phyloP scores from a whole-genome alignment of 2,797 vertebrate species.

The Psittacula derbiana region DNA sequence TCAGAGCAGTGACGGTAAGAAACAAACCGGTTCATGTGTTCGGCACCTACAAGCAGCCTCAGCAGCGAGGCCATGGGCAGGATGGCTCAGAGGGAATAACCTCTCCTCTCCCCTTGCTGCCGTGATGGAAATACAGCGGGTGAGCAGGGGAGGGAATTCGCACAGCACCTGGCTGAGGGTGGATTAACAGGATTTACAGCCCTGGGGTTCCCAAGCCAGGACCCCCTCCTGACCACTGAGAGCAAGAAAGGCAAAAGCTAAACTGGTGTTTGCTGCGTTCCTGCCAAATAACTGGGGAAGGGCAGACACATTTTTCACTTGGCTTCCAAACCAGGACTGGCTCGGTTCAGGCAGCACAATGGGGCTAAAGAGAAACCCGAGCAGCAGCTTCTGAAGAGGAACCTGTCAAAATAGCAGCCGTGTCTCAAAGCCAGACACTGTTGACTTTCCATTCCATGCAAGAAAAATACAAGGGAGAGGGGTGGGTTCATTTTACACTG shows the following conservation, averaged over 20 bases:
- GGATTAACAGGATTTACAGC: slow-evolving; percentile 15
- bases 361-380: slow-evolving; percentile 49
- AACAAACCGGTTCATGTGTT: background rate
- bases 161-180: background rate
- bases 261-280: slow-evolving; percentile 49
- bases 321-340: slow-evolving; percentile 35
- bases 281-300: slow-evolving; percentile 57
- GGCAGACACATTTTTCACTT: slow-evolving; percentile 46
- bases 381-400: slow-evolving; percentile 38
- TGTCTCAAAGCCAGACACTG: slow-evolving; percentile 42
- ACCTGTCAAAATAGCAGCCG: slow-evolving; percentile 55
- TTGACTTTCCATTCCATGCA: slow-evolving; percentile 10
- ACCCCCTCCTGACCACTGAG: background rate
- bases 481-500: background rate
- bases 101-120: background rate
- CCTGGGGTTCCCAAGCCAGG: background rate
- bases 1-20: background rate
- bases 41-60: background rate
- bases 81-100: background rate
- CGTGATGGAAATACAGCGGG: background rate
- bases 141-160: background rate
- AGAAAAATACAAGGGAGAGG: slow-evolving; percentile 2
- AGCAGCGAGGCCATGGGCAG: background rate
- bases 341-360: slow-evolving; percentile 43
- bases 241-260: slow-evolving; percentile 13